These are phyloP conservation scores for Hippopotamyrus pictus DNA, from an alignment of 2,797 vertebrate genomes.

Conservation along the genomic window DNA sequence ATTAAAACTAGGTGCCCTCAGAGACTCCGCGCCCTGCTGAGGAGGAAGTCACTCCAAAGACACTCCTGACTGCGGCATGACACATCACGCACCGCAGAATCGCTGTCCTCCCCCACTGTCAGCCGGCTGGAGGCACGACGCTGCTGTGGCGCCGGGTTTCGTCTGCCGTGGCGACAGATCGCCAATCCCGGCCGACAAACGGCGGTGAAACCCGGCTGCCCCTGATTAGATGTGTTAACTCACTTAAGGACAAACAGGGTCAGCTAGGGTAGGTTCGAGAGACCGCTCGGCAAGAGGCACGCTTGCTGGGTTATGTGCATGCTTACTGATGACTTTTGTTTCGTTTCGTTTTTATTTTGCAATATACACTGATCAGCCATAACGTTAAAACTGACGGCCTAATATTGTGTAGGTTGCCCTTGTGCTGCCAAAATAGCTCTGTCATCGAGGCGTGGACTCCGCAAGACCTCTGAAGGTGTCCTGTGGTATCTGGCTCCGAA, in stretches of 20 bases:
- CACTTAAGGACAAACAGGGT: not conserved
- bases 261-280: not conserved
- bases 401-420: not conserved
- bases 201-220: not conserved
- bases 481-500: not conserved
- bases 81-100: not conserved
- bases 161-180: not conserved
- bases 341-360: not conserved
- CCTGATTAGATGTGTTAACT: not conserved
- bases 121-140: not conserved
- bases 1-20: not conserved
- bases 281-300: not conserved
- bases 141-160: not conserved
- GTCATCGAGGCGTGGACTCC: not conserved
- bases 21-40: not conserved
- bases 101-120: not conserved
- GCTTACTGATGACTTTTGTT: not conserved
- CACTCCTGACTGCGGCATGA: not conserved
- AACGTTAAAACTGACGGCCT: not conserved
- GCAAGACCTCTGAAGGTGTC: not conserved
- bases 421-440: not conserved
- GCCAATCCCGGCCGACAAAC: not conserved
- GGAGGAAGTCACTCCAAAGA: not conserved
- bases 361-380: not conserved
- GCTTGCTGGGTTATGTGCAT: not conserved